Base-by-base conservation (phyloP, 1,140 invertebrate species). In the Solen grandis region DNA sequence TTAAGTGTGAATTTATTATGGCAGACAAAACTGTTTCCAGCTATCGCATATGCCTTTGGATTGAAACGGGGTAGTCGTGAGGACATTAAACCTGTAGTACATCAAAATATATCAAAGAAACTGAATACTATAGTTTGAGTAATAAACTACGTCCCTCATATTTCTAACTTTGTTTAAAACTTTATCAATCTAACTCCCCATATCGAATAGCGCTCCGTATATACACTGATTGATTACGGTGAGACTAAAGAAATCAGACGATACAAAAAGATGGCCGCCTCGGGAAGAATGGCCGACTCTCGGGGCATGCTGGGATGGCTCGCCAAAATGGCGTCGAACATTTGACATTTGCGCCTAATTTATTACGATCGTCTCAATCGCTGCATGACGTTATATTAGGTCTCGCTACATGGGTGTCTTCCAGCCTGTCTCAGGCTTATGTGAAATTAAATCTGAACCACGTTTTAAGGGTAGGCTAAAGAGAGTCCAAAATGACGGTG, bases 291-390 rank as follows among this genome's bases (percentile, higher is more conserved):
- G 36, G 70, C 31, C 68, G 57, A 57, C 70, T 59, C 70, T 29
- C 33, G 41, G 54, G 54, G 70, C 50, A 60, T 73, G 70, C 70
- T 73, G 70, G 70, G 70, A 73, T 41, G 25, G 31, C 70, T 73
- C 70, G 31, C 25, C 27, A 36, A 46, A 73, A 59, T 73, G 70
- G 70, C 70, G 70, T 52, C 29, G 31, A 57, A 73, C 70, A 55
- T 73, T 60, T 59, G 70, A 73, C 70, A 38, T 62, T n/a, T 31
- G 27, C 54, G 33, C 46, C 70, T 73, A 73, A 73, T 73, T 73
- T 73, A 73, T 73, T 25, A 57, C 70, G 5, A 35, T 73, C 70
- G 55, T 73, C 60, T 60, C 59, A 31, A 38, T 41, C 60, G 50
- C 8, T 8, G 10, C 10, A 25, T 36, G 10, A 38, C 29, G 8